Evolutionary conservation across 2,888 invertebrate species (phyloP), one percentile per base, ranked within the genome.

Genomic region (Ypsolopha sequella): DNA sequence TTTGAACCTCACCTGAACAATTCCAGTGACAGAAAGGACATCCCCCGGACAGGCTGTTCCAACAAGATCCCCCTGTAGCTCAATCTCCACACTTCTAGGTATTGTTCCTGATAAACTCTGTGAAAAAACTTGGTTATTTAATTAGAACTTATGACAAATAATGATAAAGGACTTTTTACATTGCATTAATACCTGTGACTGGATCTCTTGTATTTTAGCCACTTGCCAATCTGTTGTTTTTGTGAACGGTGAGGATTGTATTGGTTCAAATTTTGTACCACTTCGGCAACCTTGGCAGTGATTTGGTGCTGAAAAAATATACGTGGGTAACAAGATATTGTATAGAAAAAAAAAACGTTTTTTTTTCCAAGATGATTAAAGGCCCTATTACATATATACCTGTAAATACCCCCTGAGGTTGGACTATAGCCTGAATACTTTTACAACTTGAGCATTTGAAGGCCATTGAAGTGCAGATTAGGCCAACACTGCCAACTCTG

Each of bases 41-140:
- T 97, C 96, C 1, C 98, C 98, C 9, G 97, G 95, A 58, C 92
- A 90, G 57, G 96, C 95, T 33, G 90, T 87, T 58, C 95, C 93
- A 1, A 96, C 95, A 45, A 97, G 82, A 77, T 96, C 96, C 54
- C 92, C 90, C 51, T 91, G 90, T 7, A 98, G 80, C 73, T 97
- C 95, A 68, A 97, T 93, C 68, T 97, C 96, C 35, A 98, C 88
- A 58, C 91, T 92, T 56, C 93, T 87, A 1, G 95, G 95, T 60
- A 94, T 89, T 46, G 92, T 88, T 33, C 93, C 93, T 54, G 90
- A 90, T 59, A 91, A 88, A 56, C 91, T 89, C 87, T 91, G 64
- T 24, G 24, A 24, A 24, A 24, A 56, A 87, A 71, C 70, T 14
- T 53, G 48, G 8, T 46, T 24, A 11, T 39, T 35, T 11, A 7